Evolutionary conservation across 1,140 invertebrate genomes (phyloP), one percentile per base, ranked within the genome.

Genomic region (Drosophila orosa): DNA sequence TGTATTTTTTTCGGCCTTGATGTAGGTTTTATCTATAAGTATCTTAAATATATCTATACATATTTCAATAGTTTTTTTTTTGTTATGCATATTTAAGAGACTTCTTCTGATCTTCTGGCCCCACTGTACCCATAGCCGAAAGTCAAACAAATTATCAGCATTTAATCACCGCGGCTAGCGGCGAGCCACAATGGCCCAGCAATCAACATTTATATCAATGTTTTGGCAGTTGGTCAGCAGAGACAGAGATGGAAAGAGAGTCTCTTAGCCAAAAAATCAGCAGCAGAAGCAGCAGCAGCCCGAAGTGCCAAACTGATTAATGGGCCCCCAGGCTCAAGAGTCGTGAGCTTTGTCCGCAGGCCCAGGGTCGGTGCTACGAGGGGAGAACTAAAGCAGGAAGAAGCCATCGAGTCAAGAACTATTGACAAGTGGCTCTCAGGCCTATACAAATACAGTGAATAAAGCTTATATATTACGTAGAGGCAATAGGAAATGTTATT

Each of bases 61-160:
- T 24, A 44, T 13, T 50, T 13, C 17, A 13, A 8, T 1, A 8
- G 7, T 19, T 31, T 52, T 1, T 13, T 3, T 19, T 31, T 52
- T 19, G 7, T 15, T 5, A n/a, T 6, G 6, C 2, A 52, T 33
- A 8, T 31, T 22, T 13, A 19, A 13, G 3, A 29, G 25, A 0
- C 3, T 17, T 3, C n/a, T n/a, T n/a, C n/a, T 19, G 1, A 50
- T 10, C 47, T 6, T 1, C 15, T 33, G 8, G 13, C 12, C 33
- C 33, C 73, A 75, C 73, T 54, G 73, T 76, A 39, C 60, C 22
- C 22, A 45, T 39, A 19, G 40, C 74, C 57, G 67, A 81, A 86
- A 78, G 78, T 63, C 69, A 85, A 85, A 78, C 83, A 86, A 86
- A 85, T 85, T 86, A 86, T 66, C 67, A 44, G 60, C 68, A 80